Base-by-base conservation (phyloP, 2,888 invertebrate species). In the Petrophora chlorosata region DNA sequence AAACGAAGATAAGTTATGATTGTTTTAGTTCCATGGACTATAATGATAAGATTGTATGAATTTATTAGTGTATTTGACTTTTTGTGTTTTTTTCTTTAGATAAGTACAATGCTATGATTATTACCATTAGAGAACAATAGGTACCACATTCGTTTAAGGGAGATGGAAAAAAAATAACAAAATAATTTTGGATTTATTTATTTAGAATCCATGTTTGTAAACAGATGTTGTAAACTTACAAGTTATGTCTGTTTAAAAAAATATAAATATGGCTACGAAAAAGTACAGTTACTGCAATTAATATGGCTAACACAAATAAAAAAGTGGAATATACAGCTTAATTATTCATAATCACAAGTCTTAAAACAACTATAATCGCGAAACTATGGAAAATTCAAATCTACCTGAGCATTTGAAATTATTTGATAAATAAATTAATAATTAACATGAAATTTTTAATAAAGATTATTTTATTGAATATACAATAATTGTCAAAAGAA, bases 141-240 rank as follows among this genome's bases (percentile, higher is more conserved):
- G 1, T 8, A 9, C 5, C 5, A n/a, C 2, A 26, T 9, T 10
- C 5, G 10, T 9, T 10, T 19, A 5, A 7, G 7, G 19, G 19
- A 19, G 19, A 26, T 26, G 10, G 5, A 26, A 8, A 3, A 9
- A 61, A 40, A 65, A 55, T n/a, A 16, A 41, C 14, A 14, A 36
- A 16, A 39, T 49, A 32, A 63, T 65, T 85, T 81, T 75, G 80
- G 79, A 84, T 88, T 85, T 82, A 86, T 89, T 88, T 86, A 88
- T 88, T 90, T 82, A 88, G 86, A 88, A 84, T 88, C 85, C 85
- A 79, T 79, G 82, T 85, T 83, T 83, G 83, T 85, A 85, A 83
- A 83, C 81, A 78, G 82, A 85, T 82, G 56, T 82, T 84, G 79
- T 84, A 82, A 88, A 87, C 85, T 85, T 87, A 88, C 86, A 83